A percentile compares a stretch with the other conserved stretches of the same genome.
phyloP scores from a whole-genome alignment of 30 jellyfish, hydroid and myxozoan genomes.

The Chironex yamaguchii region DNA sequence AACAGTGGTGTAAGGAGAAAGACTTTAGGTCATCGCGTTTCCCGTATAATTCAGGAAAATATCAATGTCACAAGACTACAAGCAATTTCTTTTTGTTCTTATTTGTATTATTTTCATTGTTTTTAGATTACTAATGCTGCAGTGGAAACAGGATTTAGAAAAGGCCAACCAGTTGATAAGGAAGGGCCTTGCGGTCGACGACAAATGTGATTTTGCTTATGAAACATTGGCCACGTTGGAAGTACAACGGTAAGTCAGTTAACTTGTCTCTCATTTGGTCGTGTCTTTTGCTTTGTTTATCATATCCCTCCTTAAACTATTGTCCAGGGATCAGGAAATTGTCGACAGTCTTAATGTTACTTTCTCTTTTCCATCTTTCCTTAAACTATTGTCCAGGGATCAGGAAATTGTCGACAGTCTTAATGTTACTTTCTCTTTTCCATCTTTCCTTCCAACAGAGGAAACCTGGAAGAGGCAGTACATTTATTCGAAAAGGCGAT shows the following conservation, averaged over 20 bases:
- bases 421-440: too few relatives aligned
- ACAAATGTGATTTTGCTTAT: slow-evolving; percentile 94
- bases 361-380: not conserved
- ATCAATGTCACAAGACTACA: too few relatives aligned
- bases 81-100: too few relatives aligned
- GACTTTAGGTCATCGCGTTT: too few relatives aligned
- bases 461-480: slow-evolving; percentile 87
- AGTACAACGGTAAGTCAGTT: slow-evolving; percentile 87
- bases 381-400: too few relatives aligned
- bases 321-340: too few relatives aligned
- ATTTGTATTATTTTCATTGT: not conserved
- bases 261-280: too few relatives aligned
- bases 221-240: slow-evolving; percentile 95
- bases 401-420: too few relatives aligned
- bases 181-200: slow-evolving; percentile 81
- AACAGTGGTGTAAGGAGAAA: too few relatives aligned
- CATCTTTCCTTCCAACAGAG: slow-evolving; percentile 57
- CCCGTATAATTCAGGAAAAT: too few relatives aligned
- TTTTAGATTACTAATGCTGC: slow-evolving; percentile 82
- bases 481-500: slow-evolving; percentile 79
- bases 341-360: not conserved
- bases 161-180: slow-evolving; percentile 76
- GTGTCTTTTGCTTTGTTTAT: not conserved
- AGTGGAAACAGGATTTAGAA: slow-evolving; percentile 88
- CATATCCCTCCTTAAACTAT: too few relatives aligned